Percentiles rank a stretch among this genome's conserved stretches.
phyloP scores from a whole-genome alignment of 2,113 vertebrate genomes.

The Tachysurus fulvidraco region DNA sequence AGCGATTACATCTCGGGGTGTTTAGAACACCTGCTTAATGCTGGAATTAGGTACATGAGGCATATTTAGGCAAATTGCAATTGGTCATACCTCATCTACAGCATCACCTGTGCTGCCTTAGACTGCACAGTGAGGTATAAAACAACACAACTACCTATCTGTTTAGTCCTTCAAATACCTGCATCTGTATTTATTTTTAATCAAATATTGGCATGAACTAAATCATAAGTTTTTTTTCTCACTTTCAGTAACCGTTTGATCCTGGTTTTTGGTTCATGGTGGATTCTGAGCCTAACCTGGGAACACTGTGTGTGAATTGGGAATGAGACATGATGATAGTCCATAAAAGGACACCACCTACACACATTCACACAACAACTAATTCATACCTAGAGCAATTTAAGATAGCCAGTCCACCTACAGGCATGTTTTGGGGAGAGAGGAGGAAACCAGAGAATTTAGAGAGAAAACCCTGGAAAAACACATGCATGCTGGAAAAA shows the following conservation, averaged over 20 bases:
- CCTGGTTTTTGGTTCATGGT: neutral
- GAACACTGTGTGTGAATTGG: neutral
- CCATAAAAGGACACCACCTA: neutral
- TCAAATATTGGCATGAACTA: neutral
- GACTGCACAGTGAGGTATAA: neutral
- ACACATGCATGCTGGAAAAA: neutral
- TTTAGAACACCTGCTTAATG: constrained; percentile 9
- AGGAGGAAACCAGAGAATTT: neutral
- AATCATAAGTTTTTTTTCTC: neutral
- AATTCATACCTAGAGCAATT: neutral
- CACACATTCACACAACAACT: neutral
- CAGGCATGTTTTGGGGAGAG: neutral
- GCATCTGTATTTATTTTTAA: neutral
- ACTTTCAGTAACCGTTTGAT: neutral
- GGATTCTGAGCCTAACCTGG: neutral
- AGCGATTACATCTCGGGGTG: neutral
- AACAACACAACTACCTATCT: neutral
- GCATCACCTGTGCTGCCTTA: neutral
- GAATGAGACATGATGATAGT: neutral
- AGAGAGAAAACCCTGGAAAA: neutral
- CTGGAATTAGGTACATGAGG: neutral
- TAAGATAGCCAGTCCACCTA: neutral
- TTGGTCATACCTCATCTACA: neutral
- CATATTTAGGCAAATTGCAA: neutral
- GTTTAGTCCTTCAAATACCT: neutral